Conservation (phyloP, 2,888 invertebrate species). For the Bellardia pandia region DNA sequence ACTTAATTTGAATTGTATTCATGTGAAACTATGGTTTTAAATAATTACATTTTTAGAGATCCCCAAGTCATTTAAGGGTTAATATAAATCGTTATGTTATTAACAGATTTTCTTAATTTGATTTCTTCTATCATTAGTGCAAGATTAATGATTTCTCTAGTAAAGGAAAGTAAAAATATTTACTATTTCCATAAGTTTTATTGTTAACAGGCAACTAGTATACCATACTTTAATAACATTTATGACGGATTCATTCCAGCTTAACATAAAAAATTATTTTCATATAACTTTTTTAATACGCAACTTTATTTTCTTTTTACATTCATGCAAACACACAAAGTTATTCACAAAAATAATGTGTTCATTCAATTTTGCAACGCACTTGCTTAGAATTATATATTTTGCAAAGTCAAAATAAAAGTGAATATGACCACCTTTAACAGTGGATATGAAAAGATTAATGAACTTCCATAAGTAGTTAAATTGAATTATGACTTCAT, state of each 20-base stretch:
- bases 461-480: slow-evolving; percentile 50
- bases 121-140: too few species aligned
- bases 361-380: not conserved
- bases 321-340: too few species aligned
- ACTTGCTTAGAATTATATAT: not conserved
- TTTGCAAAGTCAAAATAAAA: slow-evolving; percentile 5
- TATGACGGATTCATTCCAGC: slow-evolving; percentile 13
- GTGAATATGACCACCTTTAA: slow-evolving; percentile 28
- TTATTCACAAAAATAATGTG: not conserved
- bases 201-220: not conserved
- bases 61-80: too few species aligned
- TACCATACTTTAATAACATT: not conserved
- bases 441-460: slow-evolving; percentile 44
- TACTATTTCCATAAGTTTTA: not conserved
- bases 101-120: too few species aligned
- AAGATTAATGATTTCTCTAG: too few species aligned
- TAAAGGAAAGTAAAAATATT: too few species aligned
- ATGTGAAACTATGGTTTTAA: too few species aligned
- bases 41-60: too few species aligned
- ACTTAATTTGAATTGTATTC: too few species aligned
- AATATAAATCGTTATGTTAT: too few species aligned
- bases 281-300: slow-evolving; percentile 1
- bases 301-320: not conserved
- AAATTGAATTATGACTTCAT: slow-evolving; percentile 49
- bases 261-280: not conserved